Conservation (phyloP, 2,113 vertebrate genomes). For the Dermatemys mawii region DNA sequence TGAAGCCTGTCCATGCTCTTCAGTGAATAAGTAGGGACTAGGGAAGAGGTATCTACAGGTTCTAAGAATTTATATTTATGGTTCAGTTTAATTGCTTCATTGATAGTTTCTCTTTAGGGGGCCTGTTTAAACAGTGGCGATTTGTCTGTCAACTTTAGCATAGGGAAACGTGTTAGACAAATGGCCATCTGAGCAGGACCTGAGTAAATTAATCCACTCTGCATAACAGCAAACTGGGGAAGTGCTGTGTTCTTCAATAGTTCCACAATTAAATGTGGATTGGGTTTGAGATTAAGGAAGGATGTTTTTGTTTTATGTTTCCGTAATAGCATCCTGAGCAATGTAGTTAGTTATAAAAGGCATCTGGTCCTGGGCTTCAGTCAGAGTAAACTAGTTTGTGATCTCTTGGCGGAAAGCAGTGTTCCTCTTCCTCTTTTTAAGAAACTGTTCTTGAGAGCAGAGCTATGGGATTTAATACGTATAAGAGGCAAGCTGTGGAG, state of each 20-base stretch:
- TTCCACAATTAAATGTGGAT: background rate
- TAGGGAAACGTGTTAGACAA: background rate
- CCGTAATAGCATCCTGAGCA: slow-evolving; percentile 66
- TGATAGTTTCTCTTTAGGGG: background rate
- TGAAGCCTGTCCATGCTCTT: background rate
- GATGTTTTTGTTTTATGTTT: slow-evolving; percentile 75
- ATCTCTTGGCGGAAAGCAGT: slow-evolving; percentile 21
- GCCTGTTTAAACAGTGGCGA: background rate
- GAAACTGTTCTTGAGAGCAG: background rate
- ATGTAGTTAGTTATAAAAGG: slow-evolving; percentile 26
- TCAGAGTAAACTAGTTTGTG: slow-evolving; percentile 37
- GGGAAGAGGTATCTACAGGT: background rate
- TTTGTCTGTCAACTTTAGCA: background rate
- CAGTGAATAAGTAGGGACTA: background rate
- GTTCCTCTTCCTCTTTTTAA: slow-evolving; percentile 62
- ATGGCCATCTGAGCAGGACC: background rate
- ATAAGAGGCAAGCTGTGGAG: background rate
- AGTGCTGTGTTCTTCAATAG: background rate
- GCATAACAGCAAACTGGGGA: background rate
- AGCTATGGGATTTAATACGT: background rate
- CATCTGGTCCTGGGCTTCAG: background rate
- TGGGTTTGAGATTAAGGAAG: slow-evolving; percentile 65
- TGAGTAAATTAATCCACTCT: background rate
- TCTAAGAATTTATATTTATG: background rate
- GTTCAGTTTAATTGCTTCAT: background rate